Evolutionary conservation across 2,113 vertebrate species (phyloP).

Genomic region (human (Homo sapiens)): DNA sequence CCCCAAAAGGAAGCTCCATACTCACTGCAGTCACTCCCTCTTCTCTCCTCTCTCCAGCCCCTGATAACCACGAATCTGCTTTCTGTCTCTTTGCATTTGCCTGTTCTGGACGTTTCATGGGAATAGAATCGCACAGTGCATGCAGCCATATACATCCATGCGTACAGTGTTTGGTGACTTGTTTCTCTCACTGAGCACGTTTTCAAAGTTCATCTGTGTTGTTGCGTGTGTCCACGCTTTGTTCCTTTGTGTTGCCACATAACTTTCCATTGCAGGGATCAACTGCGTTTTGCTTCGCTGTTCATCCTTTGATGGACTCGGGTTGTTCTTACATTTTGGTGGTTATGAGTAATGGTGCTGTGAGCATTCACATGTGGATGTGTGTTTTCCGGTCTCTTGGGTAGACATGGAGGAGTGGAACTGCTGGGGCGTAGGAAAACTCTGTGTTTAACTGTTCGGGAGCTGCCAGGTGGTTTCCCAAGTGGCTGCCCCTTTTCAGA

Average conservation of each 20-base stretch:
- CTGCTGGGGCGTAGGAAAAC: neutral
- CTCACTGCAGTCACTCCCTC: neutral
- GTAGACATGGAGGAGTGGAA: no score
- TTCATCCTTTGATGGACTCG: no score
- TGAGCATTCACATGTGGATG: no score
- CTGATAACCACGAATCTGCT: neutral
- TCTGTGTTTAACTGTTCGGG: neutral
- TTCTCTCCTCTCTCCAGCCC: neutral
- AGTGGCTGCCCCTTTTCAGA: neutral
- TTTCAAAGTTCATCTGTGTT: no score
- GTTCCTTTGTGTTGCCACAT: no score
- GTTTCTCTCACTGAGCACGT: no score
- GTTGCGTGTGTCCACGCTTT: no score
- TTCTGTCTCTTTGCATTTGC: neutral
- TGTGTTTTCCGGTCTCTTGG: neutral
- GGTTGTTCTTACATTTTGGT: no score
- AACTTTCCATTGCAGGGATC: no score
- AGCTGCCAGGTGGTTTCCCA: neutral
- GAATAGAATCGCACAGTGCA: neutral
- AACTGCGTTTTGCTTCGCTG: no score
- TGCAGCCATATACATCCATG: no score
- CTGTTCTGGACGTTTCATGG: neutral
- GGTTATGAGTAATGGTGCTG: no score
- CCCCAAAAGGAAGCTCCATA: neutral
- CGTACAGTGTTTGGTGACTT: neutral